Conservation (phyloP, 2,888 invertebrate species). For the Enoplolaimus lenunculus region DNA sequence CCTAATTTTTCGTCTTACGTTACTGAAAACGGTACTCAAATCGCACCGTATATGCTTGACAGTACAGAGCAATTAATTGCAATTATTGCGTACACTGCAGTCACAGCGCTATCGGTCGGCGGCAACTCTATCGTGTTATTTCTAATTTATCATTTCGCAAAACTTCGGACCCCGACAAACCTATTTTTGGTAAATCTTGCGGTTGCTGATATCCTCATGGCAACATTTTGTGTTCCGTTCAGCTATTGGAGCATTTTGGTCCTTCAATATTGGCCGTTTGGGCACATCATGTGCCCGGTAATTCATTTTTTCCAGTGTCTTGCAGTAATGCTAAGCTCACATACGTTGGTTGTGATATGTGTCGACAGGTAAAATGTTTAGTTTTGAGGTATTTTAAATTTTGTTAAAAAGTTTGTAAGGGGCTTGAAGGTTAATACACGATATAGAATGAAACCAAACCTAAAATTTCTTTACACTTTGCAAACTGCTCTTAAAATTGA, state of each 20-base stretch:
- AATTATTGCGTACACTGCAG: neutral
- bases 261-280: slow-evolving; percentile 43
- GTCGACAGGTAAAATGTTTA: slow-evolving; percentile 34
- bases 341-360: slow-evolving; percentile 45
- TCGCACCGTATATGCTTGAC: too few species aligned
- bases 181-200: slow-evolving; percentile 44
- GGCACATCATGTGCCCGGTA: slow-evolving; percentile 42
- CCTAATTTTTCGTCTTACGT: too few species aligned
- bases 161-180: too few species aligned
- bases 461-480: too few species aligned
- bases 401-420: too few species aligned
- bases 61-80: neutral
- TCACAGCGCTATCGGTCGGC: neutral
- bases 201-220: slow-evolving; percentile 43
- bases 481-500: too few species aligned
- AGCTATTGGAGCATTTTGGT: slow-evolving; percentile 44
- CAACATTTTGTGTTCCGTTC: slow-evolving; percentile 45
- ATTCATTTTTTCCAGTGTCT: slow-evolving; percentile 43
- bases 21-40: too few species aligned
- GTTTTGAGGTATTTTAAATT: too few species aligned
- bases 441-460: too few species aligned
- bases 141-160: slow-evolving; percentile 32
- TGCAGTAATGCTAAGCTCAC: slow-evolving; percentile 43
- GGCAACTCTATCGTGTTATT: slow-evolving; percentile 36
- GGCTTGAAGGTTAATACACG: too few species aligned